Evolutionary conservation across 2,888 invertebrate species (phyloP).

Genomic region (Hydrotaea diabolus): DNA sequence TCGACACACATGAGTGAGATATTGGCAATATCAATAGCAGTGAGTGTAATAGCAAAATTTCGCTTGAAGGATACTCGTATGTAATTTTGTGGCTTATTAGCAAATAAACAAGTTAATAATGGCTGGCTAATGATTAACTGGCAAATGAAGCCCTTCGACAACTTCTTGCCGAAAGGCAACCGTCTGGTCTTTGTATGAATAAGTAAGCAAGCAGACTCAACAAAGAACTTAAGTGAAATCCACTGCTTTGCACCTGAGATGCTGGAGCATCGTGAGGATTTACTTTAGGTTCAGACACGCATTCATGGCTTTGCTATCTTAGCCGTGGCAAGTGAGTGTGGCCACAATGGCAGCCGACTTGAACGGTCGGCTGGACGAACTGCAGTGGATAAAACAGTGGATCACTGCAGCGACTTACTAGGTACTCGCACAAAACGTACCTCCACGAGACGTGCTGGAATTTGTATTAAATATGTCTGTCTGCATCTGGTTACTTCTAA

Average conservation of each 20-base stretch:
- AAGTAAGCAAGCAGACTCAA: background rate
- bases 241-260: slow-evolving; percentile 5
- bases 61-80: slow-evolving; percentile 52
- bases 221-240: slow-evolving; percentile 17
- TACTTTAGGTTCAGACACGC: slow-evolving; percentile 31
- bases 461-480: slow-evolving; percentile 40
- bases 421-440: slow-evolving; percentile 40
- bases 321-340: slow-evolving; percentile 10
- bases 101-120: slow-evolving; percentile 70
- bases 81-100: slow-evolving; percentile 69
- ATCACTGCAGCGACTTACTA: slow-evolving; percentile 25
- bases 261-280: slow-evolving; percentile 43
- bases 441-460: slow-evolving; percentile 60
- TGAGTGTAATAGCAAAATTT: slow-evolving; percentile 22
- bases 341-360: slow-evolving; percentile 17
- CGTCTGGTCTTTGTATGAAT: background rate
- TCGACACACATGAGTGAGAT: slow-evolving; percentile 17
- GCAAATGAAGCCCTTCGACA: slow-evolving; percentile 63
- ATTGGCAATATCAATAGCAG: slow-evolving; percentile 17
- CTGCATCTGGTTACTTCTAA: slow-evolving; percentile 42
- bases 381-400: slow-evolving; percentile 15
- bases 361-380: slow-evolving; percentile 29
- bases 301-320: slow-evolving; percentile 37
- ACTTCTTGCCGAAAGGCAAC: slow-evolving; percentile 39
- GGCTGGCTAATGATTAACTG: slow-evolving; percentile 64